These are phyloP conservation scores for Deroplatys truncata DNA, from an alignment of 2,888 invertebrate species.

Conservation along the genomic window DNA sequence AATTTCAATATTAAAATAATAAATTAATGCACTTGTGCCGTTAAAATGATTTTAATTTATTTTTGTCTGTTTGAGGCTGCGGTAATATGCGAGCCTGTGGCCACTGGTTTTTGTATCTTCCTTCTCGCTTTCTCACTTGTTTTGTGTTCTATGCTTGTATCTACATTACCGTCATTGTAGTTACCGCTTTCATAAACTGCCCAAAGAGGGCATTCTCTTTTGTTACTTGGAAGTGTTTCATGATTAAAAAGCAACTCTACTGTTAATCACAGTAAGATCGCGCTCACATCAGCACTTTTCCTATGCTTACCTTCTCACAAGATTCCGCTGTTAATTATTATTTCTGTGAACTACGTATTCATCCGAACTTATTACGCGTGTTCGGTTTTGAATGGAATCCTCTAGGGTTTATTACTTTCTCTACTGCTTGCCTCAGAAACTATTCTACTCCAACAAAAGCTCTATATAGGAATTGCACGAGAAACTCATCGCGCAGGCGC, in stretches of 20 bases:
- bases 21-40: neutral
- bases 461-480: too few relatives aligned
- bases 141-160: neutral
- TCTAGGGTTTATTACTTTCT: too few relatives aligned
- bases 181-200: neutral
- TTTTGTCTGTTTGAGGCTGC: neutral
- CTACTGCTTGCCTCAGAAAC: too few relatives aligned
- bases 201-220: neutral
- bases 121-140: neutral
- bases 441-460: too few relatives aligned
- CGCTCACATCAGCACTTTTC: neutral
- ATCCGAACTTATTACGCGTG: too few relatives aligned
- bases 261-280: too few relatives aligned
- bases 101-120: neutral
- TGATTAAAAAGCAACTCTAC: neutral
- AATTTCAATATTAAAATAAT: slow-evolving; percentile 17
- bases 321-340: neutral
- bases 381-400: too few relatives aligned
- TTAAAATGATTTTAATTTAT: neutral
- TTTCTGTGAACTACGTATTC: neutral
- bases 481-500: too few relatives aligned
- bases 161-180: neutral
- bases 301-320: too few relatives aligned
- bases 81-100: neutral
- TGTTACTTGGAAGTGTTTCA: neutral